Base-by-base conservation (phyloP, 2,888 invertebrate species). In the Diachrysia chrysitis region DNA sequence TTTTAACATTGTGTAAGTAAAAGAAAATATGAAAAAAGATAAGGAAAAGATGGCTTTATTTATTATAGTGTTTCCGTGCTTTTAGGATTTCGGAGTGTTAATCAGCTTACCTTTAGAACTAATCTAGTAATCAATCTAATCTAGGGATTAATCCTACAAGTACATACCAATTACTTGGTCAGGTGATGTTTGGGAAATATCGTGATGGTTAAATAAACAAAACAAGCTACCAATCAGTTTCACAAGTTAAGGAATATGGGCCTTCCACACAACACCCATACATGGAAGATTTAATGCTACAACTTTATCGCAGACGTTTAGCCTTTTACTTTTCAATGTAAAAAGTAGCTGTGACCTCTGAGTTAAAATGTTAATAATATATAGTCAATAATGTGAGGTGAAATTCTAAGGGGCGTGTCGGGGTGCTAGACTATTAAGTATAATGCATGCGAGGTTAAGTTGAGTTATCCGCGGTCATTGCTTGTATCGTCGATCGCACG, bases 301-400 rank as follows among this genome's bases (percentile, higher is more conserved):
- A 51, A 51, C 48, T 19, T 51, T 51, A 10, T 51, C 10, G 19
- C 19, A 48, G 48, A 21, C 48, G 19, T 17, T 2, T 17, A 21
- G 19, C 48, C 48, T 51, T 21, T 51, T 10, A 51, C 48, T 51
- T 19, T 51, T 51, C 48, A 51, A 51, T 51, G 48, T 51, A 21
- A 51, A 10, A 37, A 48, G 48, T 48, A 48, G 10, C 48, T 51
- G 48, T 48, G 48, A 21, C 48, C 48, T 51, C 5, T 21, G 9
- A 46, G 48, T 51, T 51, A 51, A 51, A 51, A 19, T 21, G 21
- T 19, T 21, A 51, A 12, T 48, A 19, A 48, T 51, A 9, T 14
- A 19, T 51, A 12, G 48, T 51, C 48, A 51, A 51, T 48, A 48
- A 19, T 48, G 48, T 19, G 48, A 48, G 17, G 19, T 48, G 48